phyloP scores from a whole-genome alignment of 2,888 invertebrate genomes.

The Octonoba sinensis region DNA sequence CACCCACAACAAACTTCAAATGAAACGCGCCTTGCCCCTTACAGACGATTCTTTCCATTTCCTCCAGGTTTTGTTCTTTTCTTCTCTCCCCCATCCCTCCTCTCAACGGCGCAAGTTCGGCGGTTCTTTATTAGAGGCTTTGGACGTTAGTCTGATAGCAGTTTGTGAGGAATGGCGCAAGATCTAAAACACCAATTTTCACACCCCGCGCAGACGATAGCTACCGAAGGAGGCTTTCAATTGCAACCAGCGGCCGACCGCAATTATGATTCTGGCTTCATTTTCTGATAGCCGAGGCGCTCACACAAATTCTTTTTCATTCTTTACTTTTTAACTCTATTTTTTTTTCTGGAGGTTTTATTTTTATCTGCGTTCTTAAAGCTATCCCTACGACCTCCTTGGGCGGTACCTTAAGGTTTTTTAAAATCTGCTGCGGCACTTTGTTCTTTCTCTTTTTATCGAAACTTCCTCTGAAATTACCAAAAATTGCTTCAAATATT shows the following conservation, averaged over 20 bases:
- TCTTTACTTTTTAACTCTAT: too few relatives aligned
- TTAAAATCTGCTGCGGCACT: conserved; percentile 3
- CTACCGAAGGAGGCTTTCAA: conserved; percentile 60
- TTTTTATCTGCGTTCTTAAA: conserved; percentile 8
- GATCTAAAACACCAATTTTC: conserved; percentile 61
- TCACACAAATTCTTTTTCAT: too few relatives aligned
- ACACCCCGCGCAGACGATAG: conserved; percentile 56
- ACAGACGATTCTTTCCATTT: too few relatives aligned
- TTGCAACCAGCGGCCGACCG: conserved; percentile 46
- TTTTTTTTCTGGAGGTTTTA: conserved; percentile 2
- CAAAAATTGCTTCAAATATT: too few relatives aligned
- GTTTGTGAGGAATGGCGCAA: conserved; percentile 33
- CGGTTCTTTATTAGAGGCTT: conserved; percentile 57
- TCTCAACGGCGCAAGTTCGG: conserved; percentile 17
- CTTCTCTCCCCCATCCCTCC: conserved; percentile 1
- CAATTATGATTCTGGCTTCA: conserved; percentile 48
- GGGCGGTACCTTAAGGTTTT: conserved; percentile 16
- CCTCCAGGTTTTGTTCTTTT: neutral
- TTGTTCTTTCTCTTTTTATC: neutral
- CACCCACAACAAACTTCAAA: conserved; percentile 11
- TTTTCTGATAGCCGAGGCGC: conserved; percentile 38
- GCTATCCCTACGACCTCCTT: conserved; percentile 3
- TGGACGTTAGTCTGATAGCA: conserved; percentile 40
- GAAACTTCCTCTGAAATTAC: too few relatives aligned
- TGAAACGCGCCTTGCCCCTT: conserved; percentile 1